Conservation (phyloP, 2,113 vertebrate genomes). For the Steatornis caripensis region DNA sequence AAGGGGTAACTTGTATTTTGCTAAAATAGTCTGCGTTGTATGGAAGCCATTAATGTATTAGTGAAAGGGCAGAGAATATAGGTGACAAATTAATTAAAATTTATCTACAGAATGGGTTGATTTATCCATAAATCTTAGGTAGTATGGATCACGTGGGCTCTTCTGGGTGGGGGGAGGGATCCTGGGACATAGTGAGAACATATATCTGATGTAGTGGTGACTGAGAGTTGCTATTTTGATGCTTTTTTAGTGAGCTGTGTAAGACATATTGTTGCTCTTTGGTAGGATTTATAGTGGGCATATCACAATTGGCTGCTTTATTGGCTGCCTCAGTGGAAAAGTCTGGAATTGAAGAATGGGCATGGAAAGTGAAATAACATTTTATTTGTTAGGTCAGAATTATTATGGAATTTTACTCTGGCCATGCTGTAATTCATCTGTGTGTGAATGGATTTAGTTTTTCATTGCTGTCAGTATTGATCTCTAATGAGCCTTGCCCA, state of each 20-base stretch:
- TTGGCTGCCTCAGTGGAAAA: conserved; percentile 30
- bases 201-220: not conserved
- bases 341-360: conserved; percentile 14
- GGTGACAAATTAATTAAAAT: not conserved
- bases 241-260: conserved; percentile 9
- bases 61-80: not conserved
- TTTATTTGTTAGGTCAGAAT: conserved; percentile 40
- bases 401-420: conserved; percentile 18
- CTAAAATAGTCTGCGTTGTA: not conserved
- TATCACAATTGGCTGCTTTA: conserved; percentile 35
- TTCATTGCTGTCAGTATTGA: conserved; percentile 30
- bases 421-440: not conserved
- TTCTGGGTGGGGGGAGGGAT: rapidly evolving
- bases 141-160: not conserved
- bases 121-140: not conserved
- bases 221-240: conserved; percentile 33
- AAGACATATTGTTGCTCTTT: conserved; percentile 27
- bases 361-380: conserved; percentile 24
- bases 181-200: not conserved
- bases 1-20: not conserved
- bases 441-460: not conserved
- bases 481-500: conserved; percentile 10
- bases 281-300: conserved; percentile 35
- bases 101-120: not conserved
- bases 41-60: not conserved